Percentiles rank a stretch among this genome's conserved stretches.
Conservation (phyloP, 2,888 invertebrate species). For the Metellina segmentata region DNA sequence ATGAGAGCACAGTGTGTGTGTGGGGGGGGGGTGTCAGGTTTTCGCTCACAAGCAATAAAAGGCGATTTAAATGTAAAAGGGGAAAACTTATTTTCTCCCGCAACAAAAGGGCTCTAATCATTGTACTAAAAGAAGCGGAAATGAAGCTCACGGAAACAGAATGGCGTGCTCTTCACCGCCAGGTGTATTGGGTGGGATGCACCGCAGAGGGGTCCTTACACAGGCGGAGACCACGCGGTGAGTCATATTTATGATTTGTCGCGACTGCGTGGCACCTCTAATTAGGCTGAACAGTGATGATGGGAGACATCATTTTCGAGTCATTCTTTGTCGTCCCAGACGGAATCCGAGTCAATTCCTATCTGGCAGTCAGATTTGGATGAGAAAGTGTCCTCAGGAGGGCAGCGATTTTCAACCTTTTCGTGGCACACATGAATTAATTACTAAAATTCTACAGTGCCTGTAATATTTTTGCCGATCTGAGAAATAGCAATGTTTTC, state of each 20-base stretch:
- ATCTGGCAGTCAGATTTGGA: too few species aligned
- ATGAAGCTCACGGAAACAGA: slow-evolving; percentile 42
- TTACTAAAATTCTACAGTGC: too few species aligned
- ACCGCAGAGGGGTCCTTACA: slow-evolving; percentile 3
- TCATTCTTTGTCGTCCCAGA: neutral
- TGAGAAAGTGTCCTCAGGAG: too few species aligned
- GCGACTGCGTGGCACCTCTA: slow-evolving; percentile 48
- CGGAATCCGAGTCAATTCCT: too few species aligned
- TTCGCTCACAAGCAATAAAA: slow-evolving; percentile 1
- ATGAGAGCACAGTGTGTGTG: too few species aligned
- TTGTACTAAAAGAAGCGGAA: slow-evolving; percentile 48
- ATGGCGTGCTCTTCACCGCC: slow-evolving; percentile 2
- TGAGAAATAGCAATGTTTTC: too few species aligned
- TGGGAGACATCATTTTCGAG: neutral
- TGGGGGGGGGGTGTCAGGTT: slow-evolving; percentile 11
- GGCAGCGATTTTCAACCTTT: too few species aligned
- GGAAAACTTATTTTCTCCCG: slow-evolving; percentile 14
- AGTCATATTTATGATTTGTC: slow-evolving; percentile 55
- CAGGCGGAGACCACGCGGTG: slow-evolving; percentile 32
- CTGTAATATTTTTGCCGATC: too few species aligned
- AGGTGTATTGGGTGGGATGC: slow-evolving; percentile 25
- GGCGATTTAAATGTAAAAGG: slow-evolving; percentile 13
- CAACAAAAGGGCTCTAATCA: slow-evolving; percentile 53
- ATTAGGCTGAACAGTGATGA: slow-evolving; percentile 33
- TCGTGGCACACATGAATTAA: too few species aligned